Conservation (phyloP, 2,797 vertebrate genomes). For the Channallabes apus region DNA sequence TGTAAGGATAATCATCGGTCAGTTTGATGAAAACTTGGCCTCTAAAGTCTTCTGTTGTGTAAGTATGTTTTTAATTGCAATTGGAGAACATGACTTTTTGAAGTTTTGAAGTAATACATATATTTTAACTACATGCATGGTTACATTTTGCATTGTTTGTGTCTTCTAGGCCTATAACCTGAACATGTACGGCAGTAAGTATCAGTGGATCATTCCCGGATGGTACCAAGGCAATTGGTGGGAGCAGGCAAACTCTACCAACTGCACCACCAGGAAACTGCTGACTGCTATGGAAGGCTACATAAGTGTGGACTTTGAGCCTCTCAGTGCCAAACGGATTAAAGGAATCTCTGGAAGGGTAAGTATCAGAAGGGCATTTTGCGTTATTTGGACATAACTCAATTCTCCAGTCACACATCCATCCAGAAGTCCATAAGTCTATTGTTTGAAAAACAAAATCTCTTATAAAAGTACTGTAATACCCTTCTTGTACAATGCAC, state of each 20-base stretch:
- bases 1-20: slow-evolving; percentile 97
- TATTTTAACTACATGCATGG: neutral
- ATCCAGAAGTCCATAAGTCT: neutral
- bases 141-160: slow-evolving; percentile 5
- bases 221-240: slow-evolving; percentile 99
- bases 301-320: slow-evolving; percentile 97
- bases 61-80: slow-evolving; percentile 69
- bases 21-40: slow-evolving; percentile 96
- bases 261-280: slow-evolving; percentile 90
- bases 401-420: neutral
- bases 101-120: neutral
- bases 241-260: slow-evolving; percentile 92
- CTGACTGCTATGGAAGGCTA: slow-evolving; percentile 97
- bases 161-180: slow-evolving; percentile 85
- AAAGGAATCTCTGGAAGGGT: slow-evolving; percentile 98
- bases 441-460: neutral
- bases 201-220: slow-evolving; percentile 99
- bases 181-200: slow-evolving; percentile 97
- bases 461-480: neutral
- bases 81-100: neutral
- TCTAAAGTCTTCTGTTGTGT: slow-evolving; percentile 99
- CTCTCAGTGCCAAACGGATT: slow-evolving; percentile 89
- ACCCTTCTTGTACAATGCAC: neutral
- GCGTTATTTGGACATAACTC: neutral
- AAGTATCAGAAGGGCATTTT: slow-evolving; percentile 60